These are phyloP conservation scores for Allolobophora icterica DNA, from an alignment of 2,888 invertebrate species.

Conservation along the genomic window DNA sequence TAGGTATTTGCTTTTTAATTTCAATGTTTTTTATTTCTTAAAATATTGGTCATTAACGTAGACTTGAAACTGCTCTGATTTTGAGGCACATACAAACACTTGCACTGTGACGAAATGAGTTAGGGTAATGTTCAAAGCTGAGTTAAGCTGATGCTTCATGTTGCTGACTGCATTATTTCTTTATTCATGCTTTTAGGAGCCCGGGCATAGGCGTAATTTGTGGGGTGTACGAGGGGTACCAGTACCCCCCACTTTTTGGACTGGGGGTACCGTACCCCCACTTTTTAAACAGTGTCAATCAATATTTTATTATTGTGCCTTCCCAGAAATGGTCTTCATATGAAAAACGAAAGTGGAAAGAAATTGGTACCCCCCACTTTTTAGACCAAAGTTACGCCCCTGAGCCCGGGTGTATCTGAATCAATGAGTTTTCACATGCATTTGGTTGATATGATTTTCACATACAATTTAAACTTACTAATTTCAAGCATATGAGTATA, in stretches of 20 bases:
- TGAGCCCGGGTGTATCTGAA: background rate
- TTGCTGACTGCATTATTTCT: slow-evolving; percentile 11
- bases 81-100: background rate
- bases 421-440: background rate
- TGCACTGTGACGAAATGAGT: background rate
- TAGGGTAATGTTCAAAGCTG: background rate
- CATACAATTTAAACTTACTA: background rate
- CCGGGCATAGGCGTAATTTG: too few relatives aligned
- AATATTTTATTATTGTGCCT: too few relatives aligned
- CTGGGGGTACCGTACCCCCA: too few relatives aligned
- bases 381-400: too few relatives aligned
- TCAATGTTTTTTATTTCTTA: background rate
- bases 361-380: too few relatives aligned
- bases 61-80: background rate
- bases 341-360: too few relatives aligned
- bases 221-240: too few relatives aligned
- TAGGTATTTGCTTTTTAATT: slow-evolving; percentile 69
- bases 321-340: too few relatives aligned
- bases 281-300: too few relatives aligned
- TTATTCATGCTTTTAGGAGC: background rate
- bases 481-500: background rate
- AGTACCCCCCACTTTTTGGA: too few relatives aligned
- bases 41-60: background rate
- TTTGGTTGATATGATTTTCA: background rate
- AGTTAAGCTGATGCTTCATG: background rate